Evolutionary conservation across 2,797 vertebrate species (phyloP).

Genomic region (Arrhamphus sclerolepis): DNA sequence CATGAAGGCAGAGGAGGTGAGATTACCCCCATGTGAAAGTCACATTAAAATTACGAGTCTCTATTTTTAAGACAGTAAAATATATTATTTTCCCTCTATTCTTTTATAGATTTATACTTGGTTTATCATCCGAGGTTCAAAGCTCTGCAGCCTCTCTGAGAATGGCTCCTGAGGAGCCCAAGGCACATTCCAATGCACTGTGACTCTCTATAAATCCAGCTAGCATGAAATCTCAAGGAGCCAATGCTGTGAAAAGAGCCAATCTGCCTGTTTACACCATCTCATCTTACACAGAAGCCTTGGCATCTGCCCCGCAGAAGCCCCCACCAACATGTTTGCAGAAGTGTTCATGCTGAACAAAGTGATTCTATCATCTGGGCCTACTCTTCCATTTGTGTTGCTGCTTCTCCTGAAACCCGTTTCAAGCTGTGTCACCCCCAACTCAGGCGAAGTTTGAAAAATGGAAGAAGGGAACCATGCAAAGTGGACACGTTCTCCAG

Average conservation of each 20-base stretch:
- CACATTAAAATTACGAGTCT: conserved; percentile 32
- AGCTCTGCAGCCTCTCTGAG: conserved; percentile 42
- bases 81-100: conserved; percentile 17
- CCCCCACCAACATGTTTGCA: conserved; percentile 63
- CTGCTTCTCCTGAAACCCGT: conserved; percentile 64
- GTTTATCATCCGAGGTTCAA: conserved; percentile 57
- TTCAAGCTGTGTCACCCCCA: conserved; percentile 74
- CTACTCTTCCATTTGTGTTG: conserved; percentile 70
- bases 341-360: conserved; percentile 77
- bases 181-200: conserved; percentile 53
- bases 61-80: conserved; percentile 43
- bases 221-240: conserved; percentile 73
- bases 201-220: conserved; percentile 69
- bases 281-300: conserved; percentile 69
- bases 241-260: conserved; percentile 59
- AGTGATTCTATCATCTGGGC: conserved; percentile 79
- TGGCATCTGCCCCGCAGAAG: conserved; percentile 44
- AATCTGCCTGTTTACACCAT: conserved; percentile 74
- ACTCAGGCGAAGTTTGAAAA: conserved; percentile 75
- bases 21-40: conserved; percentile 13
- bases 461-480: conserved; percentile 78
- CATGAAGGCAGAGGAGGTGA: conserved; percentile 11
- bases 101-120: conserved; percentile 48
- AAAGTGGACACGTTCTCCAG: conserved; percentile 80
- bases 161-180: conserved; percentile 49